Evolutionary conservation across 2,113 vertebrate species (phyloP).

Genomic region (Pandion haliaetus): DNA sequence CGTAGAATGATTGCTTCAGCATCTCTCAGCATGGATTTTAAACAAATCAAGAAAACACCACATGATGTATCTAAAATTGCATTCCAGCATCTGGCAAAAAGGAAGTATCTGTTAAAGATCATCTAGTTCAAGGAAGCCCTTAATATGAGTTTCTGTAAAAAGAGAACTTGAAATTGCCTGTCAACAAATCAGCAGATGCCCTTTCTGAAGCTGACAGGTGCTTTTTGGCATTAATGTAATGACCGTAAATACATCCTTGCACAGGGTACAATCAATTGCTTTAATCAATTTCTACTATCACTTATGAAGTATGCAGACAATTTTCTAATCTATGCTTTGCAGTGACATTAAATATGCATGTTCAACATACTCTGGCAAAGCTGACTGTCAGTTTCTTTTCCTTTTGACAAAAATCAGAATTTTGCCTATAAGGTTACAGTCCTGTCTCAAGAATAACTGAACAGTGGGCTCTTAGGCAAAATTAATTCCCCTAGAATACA

Average conservation of each 20-base stretch:
- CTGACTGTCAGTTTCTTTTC: background rate
- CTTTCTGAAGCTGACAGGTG: constrained; percentile 38
- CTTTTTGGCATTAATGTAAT: constrained; percentile 33
- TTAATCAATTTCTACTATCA: constrained; percentile 42
- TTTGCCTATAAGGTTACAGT: background rate
- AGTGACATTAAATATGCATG: background rate
- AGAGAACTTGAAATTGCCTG: constrained; percentile 45
- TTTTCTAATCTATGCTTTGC: constrained; percentile 12
- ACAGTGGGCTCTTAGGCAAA: background rate
- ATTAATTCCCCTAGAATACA: background rate
- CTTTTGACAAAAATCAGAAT: background rate
- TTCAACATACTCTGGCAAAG: background rate
- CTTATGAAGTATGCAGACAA: background rate
- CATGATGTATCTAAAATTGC: constrained; percentile 20
- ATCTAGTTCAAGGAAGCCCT: background rate
- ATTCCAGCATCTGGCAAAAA: constrained; percentile 40
- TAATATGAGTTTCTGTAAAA: constrained; percentile 46
- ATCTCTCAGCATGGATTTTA: constrained; percentile 4
- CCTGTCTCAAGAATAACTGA: background rate
- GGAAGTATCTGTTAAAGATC: constrained; percentile 1
- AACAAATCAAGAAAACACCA: constrained; percentile 18
- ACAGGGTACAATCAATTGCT: constrained; percentile 13
- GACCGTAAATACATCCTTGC: constrained; percentile 16
- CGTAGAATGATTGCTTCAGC: background rate
- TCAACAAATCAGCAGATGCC: constrained; percentile 39